Evolutionary conservation across 1,140 invertebrate genomes (phyloP), one percentile per base, ranked within the genome.

Genomic region (Heliothis virescens): DNA sequence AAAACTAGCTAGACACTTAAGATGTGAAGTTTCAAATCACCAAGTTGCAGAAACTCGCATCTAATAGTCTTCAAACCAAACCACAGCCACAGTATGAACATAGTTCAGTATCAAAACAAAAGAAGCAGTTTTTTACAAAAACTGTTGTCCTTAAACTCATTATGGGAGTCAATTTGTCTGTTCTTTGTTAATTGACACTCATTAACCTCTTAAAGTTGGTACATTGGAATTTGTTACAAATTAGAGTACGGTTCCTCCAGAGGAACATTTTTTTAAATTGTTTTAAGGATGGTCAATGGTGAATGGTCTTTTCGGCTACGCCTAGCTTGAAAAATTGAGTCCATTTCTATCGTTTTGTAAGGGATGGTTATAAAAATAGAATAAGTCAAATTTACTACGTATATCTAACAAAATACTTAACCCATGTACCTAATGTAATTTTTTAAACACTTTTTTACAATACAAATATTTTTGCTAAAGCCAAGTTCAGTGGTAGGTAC

Each of bases 161-260:
- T 65, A 65, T 9, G 1, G 15, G 16, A 72, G 67, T 16, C 67
- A 72, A 72, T 72, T 72, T 55, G 52, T 72, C 16, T 34, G 50
- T 34, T 72, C 21, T 10, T n/a, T 15, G 41, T 12, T 72, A 72
- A 72, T 72, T 72, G 67, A 72, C 67, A 55, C 34, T 55, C 50
- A 55, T 72, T 72, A 55, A 72, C 67, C 67, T 72, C 48, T 55
- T 34, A 55, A 72, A 72, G 21, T 72, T 72, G 13, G 50, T 11
- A 72, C 67, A 72, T 72, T 55, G 67, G 67, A 72, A 55, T 72
- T 55, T 72, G 67, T 71, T 52, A 29, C 18, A 53, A 71, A 71
- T 53, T 18, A 13, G 15, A 62, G 26, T n/a, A 3, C 15, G 29
- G 7, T 65, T 48, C 16, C 67, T 53, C 13, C 18, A 41, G 41